Percentiles rank a stretch among this genome's conserved stretches.
These are phyloP conservation scores for Muscina levida DNA, from an alignment of 2,888 invertebrate species.

Conservation along the genomic window DNA sequence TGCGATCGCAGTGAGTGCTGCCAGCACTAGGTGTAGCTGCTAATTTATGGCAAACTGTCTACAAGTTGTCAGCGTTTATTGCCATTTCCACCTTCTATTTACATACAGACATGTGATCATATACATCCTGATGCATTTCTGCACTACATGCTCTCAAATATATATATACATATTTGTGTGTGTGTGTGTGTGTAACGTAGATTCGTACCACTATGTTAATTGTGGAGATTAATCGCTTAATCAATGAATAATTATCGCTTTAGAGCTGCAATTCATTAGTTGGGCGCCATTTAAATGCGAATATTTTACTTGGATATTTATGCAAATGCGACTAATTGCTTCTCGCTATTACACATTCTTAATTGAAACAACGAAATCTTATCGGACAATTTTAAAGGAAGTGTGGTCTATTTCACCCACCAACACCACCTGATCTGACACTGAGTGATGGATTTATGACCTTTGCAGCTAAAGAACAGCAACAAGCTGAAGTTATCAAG, in stretches of 20 bases:
- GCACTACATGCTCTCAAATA: not conserved
- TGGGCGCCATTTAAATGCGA: slow-evolving; percentile 65
- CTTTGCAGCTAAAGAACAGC: no score
- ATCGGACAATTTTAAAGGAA: not conserved
- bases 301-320: slow-evolving; percentile 47
- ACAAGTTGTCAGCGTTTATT: slow-evolving; percentile 64
- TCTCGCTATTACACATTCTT: slow-evolving; percentile 27
- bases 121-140: not conserved
- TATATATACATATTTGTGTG: no score
- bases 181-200: not conserved
- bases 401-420: not conserved
- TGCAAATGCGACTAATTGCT: slow-evolving; percentile 31
- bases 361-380: not conserved
- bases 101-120: slow-evolving; percentile 25
- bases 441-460: no score
- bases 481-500: no score
- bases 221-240: slow-evolving; percentile 60
- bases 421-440: not conserved
- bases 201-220: slow-evolving; percentile 40
- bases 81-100: slow-evolving; percentile 60
- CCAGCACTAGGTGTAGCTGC: slow-evolving; percentile 34
- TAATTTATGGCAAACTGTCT: slow-evolving; percentile 62
- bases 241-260: slow-evolving; percentile 65
- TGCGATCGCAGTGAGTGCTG: not conserved
- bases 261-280: slow-evolving; percentile 58